Evolutionary conservation across 2,113 vertebrate genomes (phyloP).

Genomic region (Scopus umbretta): DNA sequence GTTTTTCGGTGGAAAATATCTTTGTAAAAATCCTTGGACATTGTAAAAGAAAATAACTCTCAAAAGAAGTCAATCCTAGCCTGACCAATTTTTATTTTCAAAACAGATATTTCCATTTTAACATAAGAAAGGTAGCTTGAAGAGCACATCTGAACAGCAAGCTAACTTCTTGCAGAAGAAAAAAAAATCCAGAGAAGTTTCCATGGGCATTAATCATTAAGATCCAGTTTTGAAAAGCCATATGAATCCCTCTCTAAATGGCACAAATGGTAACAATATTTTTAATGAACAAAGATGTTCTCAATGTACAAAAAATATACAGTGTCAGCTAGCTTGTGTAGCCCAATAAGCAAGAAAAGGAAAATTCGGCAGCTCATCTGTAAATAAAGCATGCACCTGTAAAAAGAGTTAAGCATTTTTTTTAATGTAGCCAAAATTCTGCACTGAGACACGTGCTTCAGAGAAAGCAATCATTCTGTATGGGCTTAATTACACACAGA

Average conservation of each 20-base stretch:
- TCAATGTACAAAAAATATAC: not conserved
- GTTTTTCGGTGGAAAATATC: not conserved
- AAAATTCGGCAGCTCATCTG: not conserved
- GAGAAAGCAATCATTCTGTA: not conserved
- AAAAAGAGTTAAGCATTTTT: not conserved
- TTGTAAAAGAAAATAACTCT: constrained; percentile 18
- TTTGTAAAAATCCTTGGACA: not conserved
- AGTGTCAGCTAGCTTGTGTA: not conserved
- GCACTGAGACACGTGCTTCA: not conserved
- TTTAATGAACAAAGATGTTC: not conserved
- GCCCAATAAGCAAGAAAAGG: not conserved
- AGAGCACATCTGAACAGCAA: not conserved
- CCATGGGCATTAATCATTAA: not conserved
- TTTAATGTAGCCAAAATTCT: not conserved
- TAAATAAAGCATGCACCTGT: not conserved
- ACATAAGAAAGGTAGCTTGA: not conserved
- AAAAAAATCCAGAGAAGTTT: not conserved
- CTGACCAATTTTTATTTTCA: constrained; percentile 39
- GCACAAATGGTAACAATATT: not conserved
- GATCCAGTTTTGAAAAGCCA: not conserved
- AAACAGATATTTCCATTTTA: not conserved
- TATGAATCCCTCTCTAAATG: not conserved
- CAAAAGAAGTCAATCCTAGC: not conserved
- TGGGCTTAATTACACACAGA: not conserved
- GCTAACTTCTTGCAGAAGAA: not conserved